phyloP scores from a whole-genome alignment of 1,140 invertebrate genomes.

The Stenopsyche tienmushanensis region DNA sequence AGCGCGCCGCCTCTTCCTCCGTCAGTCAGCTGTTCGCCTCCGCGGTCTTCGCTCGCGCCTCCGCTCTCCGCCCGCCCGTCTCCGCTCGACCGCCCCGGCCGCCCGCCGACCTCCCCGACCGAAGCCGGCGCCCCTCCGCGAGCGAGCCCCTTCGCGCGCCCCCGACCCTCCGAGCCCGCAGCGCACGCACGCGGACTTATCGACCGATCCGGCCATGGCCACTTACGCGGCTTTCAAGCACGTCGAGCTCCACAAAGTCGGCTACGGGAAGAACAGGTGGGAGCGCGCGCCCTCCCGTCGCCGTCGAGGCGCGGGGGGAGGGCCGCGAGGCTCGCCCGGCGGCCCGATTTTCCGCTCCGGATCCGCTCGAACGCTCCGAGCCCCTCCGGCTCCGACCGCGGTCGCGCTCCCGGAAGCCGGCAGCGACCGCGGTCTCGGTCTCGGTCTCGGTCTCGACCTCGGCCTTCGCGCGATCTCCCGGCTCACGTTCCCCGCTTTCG shows the following conservation, averaged over 20 bases:
- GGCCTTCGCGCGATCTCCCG: not conserved
- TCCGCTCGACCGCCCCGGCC: not conserved
- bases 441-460: too few relatives aligned
- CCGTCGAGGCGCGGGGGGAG: too few relatives aligned
- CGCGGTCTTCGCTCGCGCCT: not conserved
- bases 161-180: not conserved
- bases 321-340: too few relatives aligned
- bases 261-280: conserved; percentile 70
- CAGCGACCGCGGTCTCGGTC: too few relatives aligned
- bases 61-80: not conserved
- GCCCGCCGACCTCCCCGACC: not conserved
- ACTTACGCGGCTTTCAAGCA: conserved; percentile 70
- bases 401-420: too few relatives aligned
- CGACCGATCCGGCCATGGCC: conserved; percentile 55
- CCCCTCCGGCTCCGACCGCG: too few relatives aligned
- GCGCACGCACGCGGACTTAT: not conserved
- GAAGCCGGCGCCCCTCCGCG: not conserved
- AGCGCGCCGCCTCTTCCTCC: not conserved
- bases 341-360: too few relatives aligned
- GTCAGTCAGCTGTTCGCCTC: conserved; percentile 25
- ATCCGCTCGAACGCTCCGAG: too few relatives aligned
- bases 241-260: conserved; percentile 70
- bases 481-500: not conserved
- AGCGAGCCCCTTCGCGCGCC: not conserved
- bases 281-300: too few relatives aligned